phyloP scores from a whole-genome alignment of 2,113 vertebrate genomes.

The Etheostoma cragini region DNA sequence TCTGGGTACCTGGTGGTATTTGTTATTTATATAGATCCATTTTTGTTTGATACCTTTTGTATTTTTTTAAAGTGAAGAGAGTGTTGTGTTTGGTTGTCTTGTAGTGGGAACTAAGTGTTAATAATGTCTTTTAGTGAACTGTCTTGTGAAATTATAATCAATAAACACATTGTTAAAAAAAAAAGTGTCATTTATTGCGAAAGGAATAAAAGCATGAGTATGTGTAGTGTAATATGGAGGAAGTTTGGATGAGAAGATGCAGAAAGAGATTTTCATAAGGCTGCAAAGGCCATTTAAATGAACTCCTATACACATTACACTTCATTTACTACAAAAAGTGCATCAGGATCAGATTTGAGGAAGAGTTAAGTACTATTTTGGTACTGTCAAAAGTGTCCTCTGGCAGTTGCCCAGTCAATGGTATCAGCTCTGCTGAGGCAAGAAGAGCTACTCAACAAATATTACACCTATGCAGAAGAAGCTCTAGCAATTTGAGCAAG shows the following conservation, averaged over 20 bases:
- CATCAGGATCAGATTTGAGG: neutral
- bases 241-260: neutral
- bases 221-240: neutral
- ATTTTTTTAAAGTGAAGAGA: too few species aligned
- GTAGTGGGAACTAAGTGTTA: too few species aligned
- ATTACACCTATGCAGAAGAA: constrained; percentile 36
- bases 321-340: neutral
- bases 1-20: too few species aligned
- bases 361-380: constrained; percentile 8
- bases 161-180: too few species aligned
- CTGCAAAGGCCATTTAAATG: neutral
- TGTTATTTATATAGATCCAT: too few species aligned
- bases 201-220: neutral
- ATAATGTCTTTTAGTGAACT: too few species aligned
- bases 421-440: constrained; percentile 20
- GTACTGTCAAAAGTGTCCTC: constrained; percentile 27
- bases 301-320: neutral
- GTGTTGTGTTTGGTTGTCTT: too few species aligned
- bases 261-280: neutral
- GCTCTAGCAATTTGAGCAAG: constrained; percentile 13
- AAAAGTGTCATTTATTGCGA: neutral
- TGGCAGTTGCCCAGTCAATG: constrained; percentile 30
- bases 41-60: too few species aligned
- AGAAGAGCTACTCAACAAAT: constrained; percentile 37
- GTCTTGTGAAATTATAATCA: too few species aligned